A percentile compares a stretch with the other conserved stretches of the same genome.
Conservation (phyloP, 2,113 vertebrate species). For the Elanoides forficatus region DNA sequence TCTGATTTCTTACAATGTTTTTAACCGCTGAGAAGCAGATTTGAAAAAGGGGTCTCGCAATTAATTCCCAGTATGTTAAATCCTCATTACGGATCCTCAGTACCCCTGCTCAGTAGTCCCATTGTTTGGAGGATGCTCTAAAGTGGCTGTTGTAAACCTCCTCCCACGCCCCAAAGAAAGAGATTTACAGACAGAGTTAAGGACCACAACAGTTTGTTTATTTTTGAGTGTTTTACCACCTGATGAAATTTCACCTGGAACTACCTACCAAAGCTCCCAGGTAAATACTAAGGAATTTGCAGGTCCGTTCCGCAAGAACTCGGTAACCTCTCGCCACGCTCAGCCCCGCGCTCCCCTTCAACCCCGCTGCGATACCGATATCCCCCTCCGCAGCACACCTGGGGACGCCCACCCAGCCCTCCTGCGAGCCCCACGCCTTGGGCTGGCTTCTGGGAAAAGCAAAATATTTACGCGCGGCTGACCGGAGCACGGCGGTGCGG, state of each 20-base stretch:
- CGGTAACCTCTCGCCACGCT: not conserved
- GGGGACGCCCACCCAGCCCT: not conserved
- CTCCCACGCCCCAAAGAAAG: too few relatives aligned
- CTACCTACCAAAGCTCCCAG: not conserved
- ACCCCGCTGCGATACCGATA: not conserved
- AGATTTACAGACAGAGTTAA: not conserved
- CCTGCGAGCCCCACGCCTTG: not conserved
- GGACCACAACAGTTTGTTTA: not conserved
- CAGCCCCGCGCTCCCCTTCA: not conserved
- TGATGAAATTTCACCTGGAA: not conserved
- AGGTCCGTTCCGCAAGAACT: not conserved
- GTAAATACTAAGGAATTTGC: not conserved
- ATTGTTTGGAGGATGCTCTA: not conserved
- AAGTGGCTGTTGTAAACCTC: not conserved
- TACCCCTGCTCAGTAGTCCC: not conserved
- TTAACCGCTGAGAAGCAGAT: not conserved
- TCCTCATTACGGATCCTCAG: accelerated
- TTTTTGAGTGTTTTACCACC: not conserved
- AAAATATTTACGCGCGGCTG: not conserved
- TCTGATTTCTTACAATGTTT: not conserved
- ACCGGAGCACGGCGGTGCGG: accelerated
- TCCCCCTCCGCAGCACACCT: not conserved
- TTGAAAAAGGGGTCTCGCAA: not conserved
- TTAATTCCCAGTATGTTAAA: not conserved
- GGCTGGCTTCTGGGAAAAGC: not conserved